Base-by-base conservation (phyloP, 2,113 vertebrate genomes). In the Pelusios castaneus region DNA sequence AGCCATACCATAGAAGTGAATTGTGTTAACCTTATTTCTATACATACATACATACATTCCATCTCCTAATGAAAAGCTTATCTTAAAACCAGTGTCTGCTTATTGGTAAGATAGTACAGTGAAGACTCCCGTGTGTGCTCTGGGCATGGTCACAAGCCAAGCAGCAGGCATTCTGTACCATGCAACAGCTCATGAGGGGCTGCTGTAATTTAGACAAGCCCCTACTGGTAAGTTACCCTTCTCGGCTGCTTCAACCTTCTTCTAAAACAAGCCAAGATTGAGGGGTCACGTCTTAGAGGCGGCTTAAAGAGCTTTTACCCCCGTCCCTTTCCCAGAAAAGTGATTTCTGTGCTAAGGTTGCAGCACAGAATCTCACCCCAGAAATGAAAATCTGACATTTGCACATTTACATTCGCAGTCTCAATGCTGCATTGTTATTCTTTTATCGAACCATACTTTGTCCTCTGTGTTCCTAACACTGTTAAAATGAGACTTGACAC, bases 401-500 rank as follows among this genome's bases (percentile, higher is more conserved):
- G 16, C 16, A 14, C 82, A 70, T 80, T 88, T 93, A 86, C 51
- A 89, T 70, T 70, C 4, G 93, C 10, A 70, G 47, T 31, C 2
- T 89, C 85, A 93, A 85, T 80, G 27, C 5, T 81, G 4, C 14
- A 25, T 17, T 93, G 1, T 25, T 87, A 78, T 54, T 83, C 82
- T 73, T 13, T 85, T 91, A 5, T 43, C 83, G 47, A 93, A 94
- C n/a, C 4, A 5, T 81, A 52, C 10, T 79, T 92, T 91, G 45
- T 86, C 58, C 24, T 93, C 52, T 77, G 56, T 3, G 1, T 80
- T 89, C 80, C 84, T 91, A 47, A 93, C 95, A 78, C 5, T 88
- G 19, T 38, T 91, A 83, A 91, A 94, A 93, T 29, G 2, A 54
- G 5, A 13, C 91, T 92, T 93, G 78, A 84, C 56, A 80, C 22